These are phyloP conservation scores for Zoanthus solanderi DNA, from an alignment of 92 coral and sea anemone genomes.

Conservation along the genomic window DNA sequence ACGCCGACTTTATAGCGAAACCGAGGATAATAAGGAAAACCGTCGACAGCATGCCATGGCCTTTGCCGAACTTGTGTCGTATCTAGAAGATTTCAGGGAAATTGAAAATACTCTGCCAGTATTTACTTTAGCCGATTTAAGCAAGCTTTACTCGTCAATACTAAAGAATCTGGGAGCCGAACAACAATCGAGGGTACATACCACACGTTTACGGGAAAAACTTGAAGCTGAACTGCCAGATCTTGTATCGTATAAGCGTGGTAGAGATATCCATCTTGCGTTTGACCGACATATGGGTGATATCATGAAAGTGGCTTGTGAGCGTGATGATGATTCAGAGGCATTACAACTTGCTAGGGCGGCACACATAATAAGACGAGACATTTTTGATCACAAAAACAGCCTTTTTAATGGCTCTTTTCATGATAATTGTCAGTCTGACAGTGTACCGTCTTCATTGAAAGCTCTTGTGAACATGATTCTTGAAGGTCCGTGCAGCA, in stretches of 20 bases:
- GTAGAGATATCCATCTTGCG: constrained; percentile 50
- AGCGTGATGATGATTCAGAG: constrained; percentile 55
- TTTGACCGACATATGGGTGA: constrained; percentile 57
- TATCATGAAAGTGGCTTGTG: constrained; percentile 46
- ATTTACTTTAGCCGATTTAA: constrained; percentile 55
- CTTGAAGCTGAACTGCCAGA: constrained; percentile 58
- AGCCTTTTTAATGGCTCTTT: constrained; percentile 55
- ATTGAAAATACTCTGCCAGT: constrained; percentile 36
- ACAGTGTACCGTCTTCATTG: constrained; percentile 57
- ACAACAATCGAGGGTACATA: constrained; percentile 37
- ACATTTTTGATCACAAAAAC: constrained; percentile 50
- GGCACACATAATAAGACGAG: constrained; percentile 58
- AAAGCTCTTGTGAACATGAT: constrained; percentile 61
- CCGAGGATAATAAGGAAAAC: constrained; percentile 30
- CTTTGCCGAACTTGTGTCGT: constrained; percentile 69
- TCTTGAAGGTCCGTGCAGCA: constrained; percentile 63
- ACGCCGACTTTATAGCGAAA: constrained; percentile 28
- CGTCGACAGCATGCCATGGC: constrained; percentile 59
- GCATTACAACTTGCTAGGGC: constrained; percentile 67
- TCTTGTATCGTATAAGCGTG: constrained; percentile 42
- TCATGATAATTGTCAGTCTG: constrained; percentile 31
- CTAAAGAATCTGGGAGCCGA: constrained; percentile 42
- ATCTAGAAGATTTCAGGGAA: constrained; percentile 56
- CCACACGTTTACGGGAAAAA: constrained; percentile 51
- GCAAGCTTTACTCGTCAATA: constrained; percentile 42